phyloP scores from a whole-genome alignment of 2,113 vertebrate genomes.

The Mustelus asterias region DNA sequence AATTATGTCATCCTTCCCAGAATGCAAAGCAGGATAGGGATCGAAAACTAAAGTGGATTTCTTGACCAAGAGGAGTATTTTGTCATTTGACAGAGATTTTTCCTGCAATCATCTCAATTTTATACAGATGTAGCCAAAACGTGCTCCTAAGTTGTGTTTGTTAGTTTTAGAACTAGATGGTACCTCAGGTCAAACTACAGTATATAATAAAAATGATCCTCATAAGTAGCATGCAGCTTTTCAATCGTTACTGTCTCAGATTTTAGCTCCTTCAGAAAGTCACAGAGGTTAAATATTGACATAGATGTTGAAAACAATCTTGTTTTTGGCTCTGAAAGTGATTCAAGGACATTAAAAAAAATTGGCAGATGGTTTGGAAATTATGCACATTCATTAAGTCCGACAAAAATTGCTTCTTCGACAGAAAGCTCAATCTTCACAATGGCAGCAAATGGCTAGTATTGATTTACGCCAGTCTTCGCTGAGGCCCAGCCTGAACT shows the following conservation, averaged over 20 bases:
- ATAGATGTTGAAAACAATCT: not conserved
- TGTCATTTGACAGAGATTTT: not conserved
- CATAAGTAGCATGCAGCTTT: not conserved
- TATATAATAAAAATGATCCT: not conserved
- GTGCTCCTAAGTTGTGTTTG: not conserved
- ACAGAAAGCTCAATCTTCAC: not conserved
- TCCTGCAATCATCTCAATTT: not conserved
- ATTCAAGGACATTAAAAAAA: slow-evolving; percentile 1
- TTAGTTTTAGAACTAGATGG: not conserved
- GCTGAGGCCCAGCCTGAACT: slow-evolving; percentile 33
- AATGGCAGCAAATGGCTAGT: not conserved
- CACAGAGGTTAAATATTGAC: not conserved
- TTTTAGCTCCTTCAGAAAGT: not conserved
- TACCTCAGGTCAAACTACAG: not conserved
- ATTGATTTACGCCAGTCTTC: not conserved
- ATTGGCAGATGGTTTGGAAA: not conserved
- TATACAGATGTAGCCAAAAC: not conserved
- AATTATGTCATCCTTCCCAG: not conserved
- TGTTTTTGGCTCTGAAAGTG: not conserved
- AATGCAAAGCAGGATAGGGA: not conserved
- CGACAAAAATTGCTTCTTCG: not conserved
- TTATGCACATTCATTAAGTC: not conserved
- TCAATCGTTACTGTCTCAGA: not conserved
- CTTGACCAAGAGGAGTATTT: not conserved
- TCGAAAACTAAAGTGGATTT: not conserved